phyloP scores from a whole-genome alignment of 1,140 invertebrate genomes.

The Sogatella furcifera region DNA sequence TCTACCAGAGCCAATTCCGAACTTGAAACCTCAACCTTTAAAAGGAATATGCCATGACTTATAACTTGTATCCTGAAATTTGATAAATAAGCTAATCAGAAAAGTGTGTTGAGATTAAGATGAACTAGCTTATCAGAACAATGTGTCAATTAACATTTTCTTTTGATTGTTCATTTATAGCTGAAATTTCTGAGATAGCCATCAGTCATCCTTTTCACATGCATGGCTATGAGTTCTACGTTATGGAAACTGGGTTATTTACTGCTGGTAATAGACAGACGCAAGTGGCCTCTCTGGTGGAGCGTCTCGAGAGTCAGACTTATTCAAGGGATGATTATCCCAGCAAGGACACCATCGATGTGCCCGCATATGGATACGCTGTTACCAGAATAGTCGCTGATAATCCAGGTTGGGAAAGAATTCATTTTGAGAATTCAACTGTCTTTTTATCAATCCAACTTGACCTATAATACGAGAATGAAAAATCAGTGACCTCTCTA shows the following conservation, averaged over 20 bases:
- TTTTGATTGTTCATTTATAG: neutral
- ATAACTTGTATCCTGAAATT: too few species aligned
- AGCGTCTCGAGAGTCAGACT: neutral
- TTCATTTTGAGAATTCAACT: too few species aligned
- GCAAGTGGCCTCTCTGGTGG: neutral
- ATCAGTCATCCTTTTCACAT: slow-evolving; percentile 82
- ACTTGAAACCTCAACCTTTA: too few species aligned
- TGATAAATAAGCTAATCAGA: too few species aligned
- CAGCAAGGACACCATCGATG: slow-evolving; percentile 73
- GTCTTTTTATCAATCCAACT: too few species aligned
- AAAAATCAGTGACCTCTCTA: too few species aligned
- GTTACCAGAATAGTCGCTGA: slow-evolving; percentile 36
- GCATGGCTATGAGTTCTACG: slow-evolving; percentile 75
- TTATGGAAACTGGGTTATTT: slow-evolving; percentile 29
- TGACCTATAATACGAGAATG: too few species aligned
- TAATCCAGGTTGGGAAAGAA: slow-evolving; percentile 30
- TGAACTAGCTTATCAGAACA: too few species aligned
- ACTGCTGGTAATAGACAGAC: neutral
- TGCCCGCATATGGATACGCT: slow-evolving; percentile 79
- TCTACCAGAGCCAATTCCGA: too few species aligned
- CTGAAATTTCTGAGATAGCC: slow-evolving; percentile 10
- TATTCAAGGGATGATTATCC: slow-evolving; percentile 2
- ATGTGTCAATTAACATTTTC: neutral
- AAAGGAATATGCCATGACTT: too few species aligned
- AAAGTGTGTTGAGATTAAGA: too few species aligned